Conservation (phyloP, 2,797 vertebrate species). For the Gallinago stenura region DNA sequence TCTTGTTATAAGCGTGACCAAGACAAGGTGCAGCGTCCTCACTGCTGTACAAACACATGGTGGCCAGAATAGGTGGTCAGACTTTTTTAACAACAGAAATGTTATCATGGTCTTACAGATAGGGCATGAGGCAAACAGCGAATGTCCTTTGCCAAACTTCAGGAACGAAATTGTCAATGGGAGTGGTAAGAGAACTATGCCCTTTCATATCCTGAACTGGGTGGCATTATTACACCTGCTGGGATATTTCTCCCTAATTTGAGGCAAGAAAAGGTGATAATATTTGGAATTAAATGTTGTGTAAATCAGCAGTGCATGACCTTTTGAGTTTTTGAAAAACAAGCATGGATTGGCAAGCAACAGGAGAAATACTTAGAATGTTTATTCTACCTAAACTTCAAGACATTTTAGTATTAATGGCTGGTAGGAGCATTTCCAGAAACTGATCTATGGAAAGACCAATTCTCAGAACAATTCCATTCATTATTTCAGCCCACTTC, state of each 20-base stretch:
- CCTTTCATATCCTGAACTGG: background rate
- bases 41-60: rapidly evolving
- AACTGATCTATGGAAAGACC: slow-evolving; percentile 28
- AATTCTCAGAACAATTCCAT: slow-evolving; percentile 46
- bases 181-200: background rate
- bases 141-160: background rate
- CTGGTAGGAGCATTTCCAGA: slow-evolving; percentile 27
- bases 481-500: slow-evolving; percentile 60
- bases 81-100: background rate
- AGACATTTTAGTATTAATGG: slow-evolving; percentile 45
- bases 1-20: background rate
- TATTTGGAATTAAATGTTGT: background rate
- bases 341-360: background rate
- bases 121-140: background rate
- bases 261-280: background rate
- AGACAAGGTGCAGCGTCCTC: rapidly evolving
- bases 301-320: background rate
- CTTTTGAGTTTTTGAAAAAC: background rate
- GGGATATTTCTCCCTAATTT: background rate
- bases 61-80: background rate
- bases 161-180: background rate
- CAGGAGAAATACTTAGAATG: background rate
- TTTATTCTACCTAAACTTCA: slow-evolving; percentile 43
- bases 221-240: background rate
- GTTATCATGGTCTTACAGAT: background rate